phyloP scores from a whole-genome alignment of 2,888 invertebrate species.

The Lacanobia oleracea region DNA sequence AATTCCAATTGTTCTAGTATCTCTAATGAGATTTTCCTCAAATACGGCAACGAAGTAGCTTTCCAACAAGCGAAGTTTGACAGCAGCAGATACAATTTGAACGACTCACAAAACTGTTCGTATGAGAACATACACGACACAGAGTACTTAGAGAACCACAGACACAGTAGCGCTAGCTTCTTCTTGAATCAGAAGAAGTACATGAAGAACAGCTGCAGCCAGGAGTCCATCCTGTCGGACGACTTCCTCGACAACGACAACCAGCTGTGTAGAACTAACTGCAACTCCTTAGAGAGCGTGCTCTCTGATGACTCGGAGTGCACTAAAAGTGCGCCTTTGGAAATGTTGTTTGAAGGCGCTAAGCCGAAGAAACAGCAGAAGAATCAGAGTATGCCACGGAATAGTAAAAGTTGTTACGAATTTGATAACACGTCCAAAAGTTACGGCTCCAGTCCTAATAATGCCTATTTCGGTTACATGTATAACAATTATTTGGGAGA shows the following conservation, averaged over 20 bases:
- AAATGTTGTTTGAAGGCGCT: constrained; percentile 92
- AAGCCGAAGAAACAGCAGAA: constrained; percentile 83
- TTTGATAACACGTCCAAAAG: constrained; percentile 91
- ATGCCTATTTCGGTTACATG: constrained; percentile 90
- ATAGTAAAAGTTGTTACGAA: constrained; percentile 88
- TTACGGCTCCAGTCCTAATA: constrained; percentile 92
- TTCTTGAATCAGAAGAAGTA: constrained; percentile 93
- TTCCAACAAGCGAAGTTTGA: constrained; percentile 88
- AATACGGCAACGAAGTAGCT: constrained; percentile 87
- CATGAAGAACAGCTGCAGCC: constrained; percentile 92
- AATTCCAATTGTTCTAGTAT: constrained; percentile 89
- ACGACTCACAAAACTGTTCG: constrained; percentile 87
- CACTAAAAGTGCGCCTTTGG: constrained; percentile 94
- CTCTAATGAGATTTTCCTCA: constrained; percentile 89
- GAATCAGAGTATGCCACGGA: constrained; percentile 79
- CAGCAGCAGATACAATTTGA: constrained; percentile 85
- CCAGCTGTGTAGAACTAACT: constrained; percentile 92
- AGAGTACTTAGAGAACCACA: constrained; percentile 89
- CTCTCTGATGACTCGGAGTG: constrained; percentile 95
- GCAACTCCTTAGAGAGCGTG: constrained; percentile 95
- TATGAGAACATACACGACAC: constrained; percentile 86
- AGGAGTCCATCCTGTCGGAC: constrained; percentile 94
- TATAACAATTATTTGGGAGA: constrained; percentile 86
- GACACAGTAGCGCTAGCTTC: constrained; percentile 95
- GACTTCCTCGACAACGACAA: constrained; percentile 91